phyloP scores from a whole-genome alignment of 2,888 invertebrate species.

The Scaeva pyrastri region DNA sequence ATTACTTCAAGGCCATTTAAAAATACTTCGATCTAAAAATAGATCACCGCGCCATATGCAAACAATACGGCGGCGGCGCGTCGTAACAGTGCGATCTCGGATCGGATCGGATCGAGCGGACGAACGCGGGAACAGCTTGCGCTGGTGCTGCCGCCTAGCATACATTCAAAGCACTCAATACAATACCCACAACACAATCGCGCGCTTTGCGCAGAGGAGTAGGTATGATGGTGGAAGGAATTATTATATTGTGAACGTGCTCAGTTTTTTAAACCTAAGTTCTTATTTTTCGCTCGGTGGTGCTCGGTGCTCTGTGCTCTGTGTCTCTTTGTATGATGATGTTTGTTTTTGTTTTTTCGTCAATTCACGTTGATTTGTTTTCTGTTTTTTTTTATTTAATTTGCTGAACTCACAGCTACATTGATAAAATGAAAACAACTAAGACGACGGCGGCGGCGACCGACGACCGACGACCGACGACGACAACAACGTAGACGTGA shows the following conservation, averaged over 20 bases:
- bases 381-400: conserved; percentile 34
- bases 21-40: conserved; percentile 81
- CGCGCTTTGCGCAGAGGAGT: conserved; percentile 15
- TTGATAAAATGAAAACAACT: not conserved
- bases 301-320: too few relatives aligned
- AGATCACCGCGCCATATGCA: conserved; percentile 77
- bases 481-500: conserved; percentile 27
- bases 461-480: too few relatives aligned
- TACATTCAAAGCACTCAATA: conserved; percentile 40
- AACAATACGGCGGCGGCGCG: conserved; percentile 62
- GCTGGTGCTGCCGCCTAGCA: conserved; percentile 40
- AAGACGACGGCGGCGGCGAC: not conserved
- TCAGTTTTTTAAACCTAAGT: conserved; percentile 55
- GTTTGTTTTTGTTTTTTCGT: conserved; percentile 24
- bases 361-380: conserved; percentile 28
- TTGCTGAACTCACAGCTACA: conserved; percentile 48
- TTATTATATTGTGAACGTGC: conserved; percentile 58
- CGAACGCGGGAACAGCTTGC: conserved; percentile 62
- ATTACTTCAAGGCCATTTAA: conserved; percentile 80
- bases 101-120: conserved; percentile 48
- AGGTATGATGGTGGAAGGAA: not conserved
- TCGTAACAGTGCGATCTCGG: conserved; percentile 53
- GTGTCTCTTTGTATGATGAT: conserved; percentile 7
- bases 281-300: conserved; percentile 31
- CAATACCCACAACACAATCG: conserved; percentile 42